Conservation (phyloP, 2,888 invertebrate genomes). For the Sycophila texana region DNA sequence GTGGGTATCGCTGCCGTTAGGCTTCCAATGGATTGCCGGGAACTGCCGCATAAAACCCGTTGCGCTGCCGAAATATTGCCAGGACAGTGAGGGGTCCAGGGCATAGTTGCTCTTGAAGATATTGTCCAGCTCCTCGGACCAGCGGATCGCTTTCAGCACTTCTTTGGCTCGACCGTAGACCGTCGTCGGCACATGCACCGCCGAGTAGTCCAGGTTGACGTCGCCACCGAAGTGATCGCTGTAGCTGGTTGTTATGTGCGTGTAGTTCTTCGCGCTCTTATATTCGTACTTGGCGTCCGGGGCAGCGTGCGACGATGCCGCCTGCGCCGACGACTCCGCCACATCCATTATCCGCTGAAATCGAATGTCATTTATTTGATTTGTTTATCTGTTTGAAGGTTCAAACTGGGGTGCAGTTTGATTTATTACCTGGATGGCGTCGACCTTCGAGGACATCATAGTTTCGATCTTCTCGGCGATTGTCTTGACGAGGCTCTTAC, state of each 20-base stretch:
- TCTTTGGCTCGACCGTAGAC: conserved; percentile 93
- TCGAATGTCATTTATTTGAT: not conserved
- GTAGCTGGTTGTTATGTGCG: conserved; percentile 81
- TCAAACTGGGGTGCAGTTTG: not conserved
- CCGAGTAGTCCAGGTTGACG: conserved; percentile 85
- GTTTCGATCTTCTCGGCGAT: conserved; percentile 90
- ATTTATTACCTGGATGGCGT: conserved; percentile 84
- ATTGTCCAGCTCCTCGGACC: conserved; percentile 95
- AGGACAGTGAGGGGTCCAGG: conserved; percentile 82
- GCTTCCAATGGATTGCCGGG: conserved; percentile 91
- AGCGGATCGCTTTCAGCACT: conserved; percentile 94
- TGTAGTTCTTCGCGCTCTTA: conserved; percentile 70
- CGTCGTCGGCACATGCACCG: conserved; percentile 96
- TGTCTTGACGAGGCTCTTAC: conserved; percentile 86
- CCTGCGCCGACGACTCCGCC: conserved; percentile 88
- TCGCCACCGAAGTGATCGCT: conserved; percentile 86
- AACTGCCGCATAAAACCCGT: conserved; percentile 98
- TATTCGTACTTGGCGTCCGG: conserved; percentile 63
- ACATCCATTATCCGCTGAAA: conserved; percentile 89
- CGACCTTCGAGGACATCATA: conserved; percentile 92
- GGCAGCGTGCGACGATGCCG: conserved; percentile 67
- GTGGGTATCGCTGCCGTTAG: conserved; percentile 77
- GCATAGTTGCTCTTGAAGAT: conserved; percentile 81
- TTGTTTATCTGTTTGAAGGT: no score
- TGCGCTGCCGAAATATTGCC: conserved; percentile 99